Evolutionary conservation across 2,113 vertebrate genomes (phyloP), one percentile per base, ranked within the genome.

Genomic region (Proteles cristata): DNA sequence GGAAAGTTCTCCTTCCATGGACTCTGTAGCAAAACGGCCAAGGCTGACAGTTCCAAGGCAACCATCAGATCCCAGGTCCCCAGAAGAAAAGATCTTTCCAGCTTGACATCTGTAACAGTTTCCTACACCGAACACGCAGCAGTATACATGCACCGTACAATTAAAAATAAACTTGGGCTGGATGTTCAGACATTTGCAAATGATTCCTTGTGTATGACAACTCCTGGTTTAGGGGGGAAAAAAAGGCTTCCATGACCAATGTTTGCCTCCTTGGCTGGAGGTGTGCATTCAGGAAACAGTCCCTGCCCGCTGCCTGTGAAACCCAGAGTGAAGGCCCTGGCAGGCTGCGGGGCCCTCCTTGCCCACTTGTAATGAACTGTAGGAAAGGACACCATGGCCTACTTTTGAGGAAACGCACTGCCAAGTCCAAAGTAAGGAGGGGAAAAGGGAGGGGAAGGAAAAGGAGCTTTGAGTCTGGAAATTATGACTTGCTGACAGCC

Each of bases 301-400:
- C 97, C 94, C 97, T 96, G 98, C 97, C 97, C 58, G 2, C 88
- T 96, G 98, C 82, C 97, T 76, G 88, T 91, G 71, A 97, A 98
- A 98, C 97, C 97, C 97, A 95, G 98, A 96, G 97, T 69, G 94
- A 89, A 97, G 97, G 94, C 96, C 79, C 98, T 98, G 98, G 98
- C 97, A 98, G 93, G 53, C 73, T 2, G 53, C 93, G 76, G 94
- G 97, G 95, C 97, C 97, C 97, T 93, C 83, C 65, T 66, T 97
- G 98, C 98, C 97, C 97, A 93, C 96, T 98, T 66, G 63, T 92
- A 97, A 89, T 80, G 97, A 98, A 97, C 96, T 11, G 0, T 33
- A 98, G 97, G 97, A 97, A 97, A 99, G 98, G 98, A 99, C 98
- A 98, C 0, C 96, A 96, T 98, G 99, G 98, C 98, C 98, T 99